These are phyloP conservation scores for Phlogophora meticulosa DNA, from an alignment of 2,888 invertebrate genomes.

Conservation along the genomic window DNA sequence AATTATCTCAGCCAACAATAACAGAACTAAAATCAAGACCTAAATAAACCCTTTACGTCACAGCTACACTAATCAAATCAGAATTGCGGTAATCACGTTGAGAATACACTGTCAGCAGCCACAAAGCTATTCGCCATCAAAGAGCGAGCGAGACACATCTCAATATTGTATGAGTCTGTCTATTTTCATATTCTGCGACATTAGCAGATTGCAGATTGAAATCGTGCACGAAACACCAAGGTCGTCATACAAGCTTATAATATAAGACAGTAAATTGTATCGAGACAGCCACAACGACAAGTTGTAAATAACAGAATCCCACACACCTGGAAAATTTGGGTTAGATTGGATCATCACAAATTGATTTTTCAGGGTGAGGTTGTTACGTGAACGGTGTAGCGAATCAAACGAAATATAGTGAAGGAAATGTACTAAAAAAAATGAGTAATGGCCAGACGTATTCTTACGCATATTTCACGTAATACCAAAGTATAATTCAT, in stretches of 20 bases:
- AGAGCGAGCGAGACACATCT: slow-evolving; percentile 43
- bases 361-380: slow-evolving; percentile 43
- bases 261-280: slow-evolving; percentile 46
- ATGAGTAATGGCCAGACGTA: slow-evolving; percentile 17
- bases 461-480: slow-evolving; percentile 30
- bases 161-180: slow-evolving; percentile 49
- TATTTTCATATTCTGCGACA: slow-evolving; percentile 60
- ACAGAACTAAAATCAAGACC: slow-evolving; percentile 16
- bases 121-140: slow-evolving; percentile 37
- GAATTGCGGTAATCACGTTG: slow-evolving; percentile 23
- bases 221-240: slow-evolving; percentile 49
- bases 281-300: slow-evolving; percentile 36
- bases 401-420: slow-evolving; percentile 18
- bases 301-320: slow-evolving; percentile 52
- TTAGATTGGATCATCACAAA: slow-evolving; percentile 52
- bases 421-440: slow-evolving; percentile 20
- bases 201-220: slow-evolving; percentile 55
- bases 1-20: slow-evolving; percentile 4
- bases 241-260: slow-evolving; percentile 48
- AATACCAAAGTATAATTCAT: slow-evolving; percentile 23
- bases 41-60: slow-evolving; percentile 20
- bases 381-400: slow-evolving; percentile 19
- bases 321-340: slow-evolving; percentile 54
- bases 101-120: slow-evolving; percentile 27
- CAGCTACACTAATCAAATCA: slow-evolving; percentile 42